phyloP scores from a whole-genome alignment of 2,888 invertebrate genomes.

The Scaptomyza cyrtandrae region DNA sequence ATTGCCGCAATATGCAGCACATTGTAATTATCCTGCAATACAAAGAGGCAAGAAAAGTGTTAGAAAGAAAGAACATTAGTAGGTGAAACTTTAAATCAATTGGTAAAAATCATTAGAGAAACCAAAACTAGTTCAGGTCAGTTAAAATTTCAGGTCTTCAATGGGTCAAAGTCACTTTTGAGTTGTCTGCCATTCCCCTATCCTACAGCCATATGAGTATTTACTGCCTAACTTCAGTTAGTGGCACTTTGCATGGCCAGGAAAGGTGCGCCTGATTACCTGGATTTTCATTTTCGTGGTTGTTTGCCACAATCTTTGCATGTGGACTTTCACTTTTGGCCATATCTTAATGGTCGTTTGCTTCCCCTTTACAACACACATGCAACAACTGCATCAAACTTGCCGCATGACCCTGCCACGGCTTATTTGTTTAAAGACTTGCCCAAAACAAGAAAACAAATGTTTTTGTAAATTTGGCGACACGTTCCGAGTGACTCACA shows the following conservation, averaged over 20 bases:
- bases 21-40: slow-evolving; percentile 96
- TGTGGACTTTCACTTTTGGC: slow-evolving; percentile 74
- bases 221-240: background rate
- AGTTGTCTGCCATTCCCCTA: background rate
- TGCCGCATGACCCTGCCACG: slow-evolving; percentile 27
- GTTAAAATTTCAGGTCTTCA: slow-evolving; percentile 36
- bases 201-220: background rate
- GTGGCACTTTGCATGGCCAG: slow-evolving; percentile 56
- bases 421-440: slow-evolving; percentile 34
- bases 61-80: background rate
- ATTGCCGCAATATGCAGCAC: slow-evolving; percentile 97
- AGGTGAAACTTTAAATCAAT: slow-evolving; percentile 61
- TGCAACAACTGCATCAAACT: slow-evolving; percentile 75
- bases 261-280: slow-evolving; percentile 71
- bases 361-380: slow-evolving; percentile 39
- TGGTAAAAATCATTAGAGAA: slow-evolving; percentile 51
- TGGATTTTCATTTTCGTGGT: slow-evolving; percentile 21
- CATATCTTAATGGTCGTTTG: slow-evolving; percentile 63
- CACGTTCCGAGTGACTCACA: slow-evolving; percentile 43
- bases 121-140: slow-evolving; percentile 48
- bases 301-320: slow-evolving; percentile 63
- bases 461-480: slow-evolving; percentile 41
- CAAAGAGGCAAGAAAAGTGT: slow-evolving; percentile 4
- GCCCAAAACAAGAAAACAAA: slow-evolving; percentile 17
- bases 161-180: slow-evolving; percentile 76